Conservation (phyloP, 2,113 vertebrate species). For the Stegastes partitus region DNA sequence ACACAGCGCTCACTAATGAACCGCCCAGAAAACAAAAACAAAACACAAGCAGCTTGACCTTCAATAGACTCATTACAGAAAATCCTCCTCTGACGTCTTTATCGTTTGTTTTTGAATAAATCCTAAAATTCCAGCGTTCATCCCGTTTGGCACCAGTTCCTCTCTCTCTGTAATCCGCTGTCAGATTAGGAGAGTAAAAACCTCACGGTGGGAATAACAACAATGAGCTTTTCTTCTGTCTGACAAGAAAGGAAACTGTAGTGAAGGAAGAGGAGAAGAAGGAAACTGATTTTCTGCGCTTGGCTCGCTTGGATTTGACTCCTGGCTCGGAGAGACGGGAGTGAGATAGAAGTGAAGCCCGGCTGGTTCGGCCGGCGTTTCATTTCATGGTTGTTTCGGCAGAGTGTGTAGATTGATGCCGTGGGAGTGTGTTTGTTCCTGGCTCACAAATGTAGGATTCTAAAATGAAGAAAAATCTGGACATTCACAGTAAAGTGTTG, state of each 20-base stretch:
- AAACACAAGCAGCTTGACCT: not conserved
- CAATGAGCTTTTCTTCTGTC: slow-evolving; percentile 10
- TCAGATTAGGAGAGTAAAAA: slow-evolving; percentile 23
- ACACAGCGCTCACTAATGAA: not conserved
- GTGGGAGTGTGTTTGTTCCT: too few species aligned
- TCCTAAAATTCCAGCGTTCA: not conserved
- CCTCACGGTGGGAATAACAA: slow-evolving; percentile 24
- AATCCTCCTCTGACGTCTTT: not conserved
- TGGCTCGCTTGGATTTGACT: slow-evolving; percentile 13
- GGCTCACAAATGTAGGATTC: too few species aligned
- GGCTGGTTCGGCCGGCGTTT: not conserved
- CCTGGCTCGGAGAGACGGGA: not conserved
- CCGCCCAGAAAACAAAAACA: not conserved
- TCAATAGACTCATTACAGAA: not conserved
- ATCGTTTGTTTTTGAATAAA: slow-evolving; percentile 23
- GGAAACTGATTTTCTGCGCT: slow-evolving; percentile 24
- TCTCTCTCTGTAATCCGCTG: slow-evolving; percentile 23
- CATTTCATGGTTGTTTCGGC: too few species aligned
- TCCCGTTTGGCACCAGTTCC: not conserved
- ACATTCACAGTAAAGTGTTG: too few species aligned
- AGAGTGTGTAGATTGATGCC: too few species aligned
- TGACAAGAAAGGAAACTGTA: slow-evolving; percentile 28
- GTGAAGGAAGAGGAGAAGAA: slow-evolving; percentile 1
- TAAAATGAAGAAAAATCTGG: too few species aligned
- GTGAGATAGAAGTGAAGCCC: not conserved